phyloP scores from a whole-genome alignment of 2,888 invertebrate genomes.

The Pristionchus japonicus region DNA sequence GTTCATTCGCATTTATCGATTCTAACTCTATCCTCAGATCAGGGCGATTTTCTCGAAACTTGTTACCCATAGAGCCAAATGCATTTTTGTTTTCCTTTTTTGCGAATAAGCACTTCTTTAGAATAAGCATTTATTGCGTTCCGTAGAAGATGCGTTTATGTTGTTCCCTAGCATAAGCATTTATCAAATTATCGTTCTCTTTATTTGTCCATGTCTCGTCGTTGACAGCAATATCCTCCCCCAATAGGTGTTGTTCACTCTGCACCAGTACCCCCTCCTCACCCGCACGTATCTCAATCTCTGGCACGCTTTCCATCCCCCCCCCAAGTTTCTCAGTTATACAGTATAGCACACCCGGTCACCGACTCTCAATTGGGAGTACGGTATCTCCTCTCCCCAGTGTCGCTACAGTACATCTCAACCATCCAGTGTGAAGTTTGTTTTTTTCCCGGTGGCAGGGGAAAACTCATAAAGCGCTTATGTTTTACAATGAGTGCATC shows the following conservation, averaged over 20 bases:
- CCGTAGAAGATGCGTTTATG: no score
- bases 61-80: conserved; percentile 35
- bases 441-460: not conserved
- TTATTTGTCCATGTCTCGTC: not conserved
- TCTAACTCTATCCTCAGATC: not conserved
- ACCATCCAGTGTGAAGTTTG: conserved; percentile 23
- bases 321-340: not conserved
- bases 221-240: conserved; percentile 19
- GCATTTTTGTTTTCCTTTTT: not conserved
- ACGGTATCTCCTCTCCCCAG: conserved; percentile 13
- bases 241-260: conserved; percentile 29
- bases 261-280: not conserved
- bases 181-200: conserved; percentile 32
- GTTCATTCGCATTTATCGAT: conserved; percentile 31
- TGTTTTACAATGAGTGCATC: not conserved
- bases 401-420: conserved; percentile 14
- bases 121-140: no score
- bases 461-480: not conserved
- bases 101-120: no score
- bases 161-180: not conserved
- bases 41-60: not conserved
- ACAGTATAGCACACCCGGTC: conserved; percentile 35
- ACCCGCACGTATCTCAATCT: conserved; percentile 22
- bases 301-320: conserved; percentile 23
- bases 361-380: conserved; percentile 2